Base-by-base conservation (phyloP, 2,113 vertebrate species). In the Formicarius rufipectus region DNA sequence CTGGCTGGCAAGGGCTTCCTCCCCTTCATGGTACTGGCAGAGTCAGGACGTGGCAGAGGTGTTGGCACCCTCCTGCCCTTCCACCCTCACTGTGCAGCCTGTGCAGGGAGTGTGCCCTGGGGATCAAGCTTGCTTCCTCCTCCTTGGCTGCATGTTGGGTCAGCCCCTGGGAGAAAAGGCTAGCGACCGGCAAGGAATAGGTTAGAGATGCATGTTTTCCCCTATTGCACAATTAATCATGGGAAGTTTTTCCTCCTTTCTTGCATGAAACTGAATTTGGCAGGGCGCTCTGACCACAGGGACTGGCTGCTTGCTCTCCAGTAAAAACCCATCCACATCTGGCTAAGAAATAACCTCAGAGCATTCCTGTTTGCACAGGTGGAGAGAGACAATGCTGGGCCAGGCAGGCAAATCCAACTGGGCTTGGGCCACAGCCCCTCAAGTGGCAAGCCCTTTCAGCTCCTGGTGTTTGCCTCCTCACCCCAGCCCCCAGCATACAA, bases 211-310 rank as follows among this genome's bases (percentile, higher is more conserved):
- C 52, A 11, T 16, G 80, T 81, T 96, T 92, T 92, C 83, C 91
- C 76, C 86, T 95, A 39, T n/a, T 96, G 96, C 93, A 90, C 96
- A 95, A 96, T 96, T 93, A 97, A 95, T 96, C 96, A 95, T 37
- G 73, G 52, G 89, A 95, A 93, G 83, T 87, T 96, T 95, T 93
- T 74, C 93, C 68, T 96, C 93, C 93, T 95, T 96, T 95, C 76
- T 35, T 95, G 96, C 96, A 93, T 95, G 95, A 95, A 96, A 97
- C 94, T 59, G 87, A 89, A 95, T 93, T 95, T 97, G 96, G 95
- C 95, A 97, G 94, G 91, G 86, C 2, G 0, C 37, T 95, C 93
- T 93, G 93, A 89, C 94, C 95, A 96, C 83, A 62, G 91, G 64
- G 94, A 93, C 93, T 63, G 7, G 4, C 89, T 90, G 86, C 69